phyloP scores from a whole-genome alignment of 1,140 invertebrate genomes.

The Drosophila rhopaloa region DNA sequence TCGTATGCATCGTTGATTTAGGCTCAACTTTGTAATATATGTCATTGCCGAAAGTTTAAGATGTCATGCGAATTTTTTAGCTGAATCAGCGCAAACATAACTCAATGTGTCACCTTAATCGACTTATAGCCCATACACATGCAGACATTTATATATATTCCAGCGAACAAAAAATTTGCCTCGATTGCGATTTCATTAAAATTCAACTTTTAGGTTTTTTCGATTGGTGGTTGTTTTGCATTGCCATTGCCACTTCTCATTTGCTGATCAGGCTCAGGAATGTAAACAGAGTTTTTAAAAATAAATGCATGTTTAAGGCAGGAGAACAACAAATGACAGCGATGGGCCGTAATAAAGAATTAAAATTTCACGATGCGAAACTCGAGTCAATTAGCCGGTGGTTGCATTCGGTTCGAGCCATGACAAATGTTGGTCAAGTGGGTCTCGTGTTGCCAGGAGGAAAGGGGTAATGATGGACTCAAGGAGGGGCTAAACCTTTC shows the following conservation, averaged over 20 bases:
- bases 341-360: slow-evolving; percentile 35
- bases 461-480: slow-evolving; percentile 2
- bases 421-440: slow-evolving; percentile 68
- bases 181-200: slow-evolving; percentile 64
- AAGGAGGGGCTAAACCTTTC: slow-evolving; percentile 32
- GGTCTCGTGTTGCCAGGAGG: not conserved
- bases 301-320: slow-evolving; percentile 45
- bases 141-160: slow-evolving; percentile 9
- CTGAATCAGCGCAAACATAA: slow-evolving; percentile 72
- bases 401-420: slow-evolving; percentile 42
- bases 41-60: slow-evolving; percentile 63
- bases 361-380: slow-evolving; percentile 42
- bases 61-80: slow-evolving; percentile 51
- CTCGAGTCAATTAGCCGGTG: slow-evolving; percentile 53
- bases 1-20: slow-evolving; percentile 7
- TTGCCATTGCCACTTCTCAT: slow-evolving; percentile 15
- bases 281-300: slow-evolving; percentile 66
- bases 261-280: slow-evolving; percentile 30
- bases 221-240: slow-evolving; percentile 12
- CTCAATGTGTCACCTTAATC: slow-evolving; percentile 73
- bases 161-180: slow-evolving; percentile 55
- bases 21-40: slow-evolving; percentile 21
- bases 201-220: slow-evolving; percentile 37
- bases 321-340: slow-evolving; percentile 5
- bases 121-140: slow-evolving; percentile 38